These are phyloP conservation scores for Resseliella maxima DNA, from an alignment of 2,888 invertebrate genomes.

Conservation along the genomic window DNA sequence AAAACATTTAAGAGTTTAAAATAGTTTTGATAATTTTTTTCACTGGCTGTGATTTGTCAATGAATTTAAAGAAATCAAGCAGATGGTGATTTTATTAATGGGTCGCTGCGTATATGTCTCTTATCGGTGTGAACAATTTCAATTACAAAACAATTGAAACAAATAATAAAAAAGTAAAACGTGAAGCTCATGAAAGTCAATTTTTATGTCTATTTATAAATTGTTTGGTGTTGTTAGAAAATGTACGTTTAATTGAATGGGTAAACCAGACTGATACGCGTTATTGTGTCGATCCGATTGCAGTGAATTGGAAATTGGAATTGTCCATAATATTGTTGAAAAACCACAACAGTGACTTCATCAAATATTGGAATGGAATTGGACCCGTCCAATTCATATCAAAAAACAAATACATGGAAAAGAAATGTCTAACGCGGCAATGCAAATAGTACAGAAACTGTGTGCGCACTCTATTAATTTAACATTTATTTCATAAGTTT, in stretches of 20 bases:
- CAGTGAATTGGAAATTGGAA: not conserved
- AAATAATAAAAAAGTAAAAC: too few relatives aligned
- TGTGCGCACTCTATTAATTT: not conserved
- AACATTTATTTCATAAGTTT: conserved; percentile 25
- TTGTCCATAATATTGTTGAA: not conserved
- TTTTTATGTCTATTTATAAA: not conserved
- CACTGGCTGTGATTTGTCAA: not conserved
- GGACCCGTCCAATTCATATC: not conserved
- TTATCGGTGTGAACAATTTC: not conserved
- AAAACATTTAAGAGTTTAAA: not conserved
- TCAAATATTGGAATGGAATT: not conserved
- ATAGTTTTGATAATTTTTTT: not conserved
- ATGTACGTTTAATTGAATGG: not conserved
- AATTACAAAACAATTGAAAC: not conserved
- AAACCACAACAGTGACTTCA: not conserved
- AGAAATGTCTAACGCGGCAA: not conserved
- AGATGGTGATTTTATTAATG: conserved; percentile 2
- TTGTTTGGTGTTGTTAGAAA: not conserved
- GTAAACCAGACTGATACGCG: not conserved
- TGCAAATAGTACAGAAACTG: not conserved
- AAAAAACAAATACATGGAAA: not conserved
- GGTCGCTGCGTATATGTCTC: not conserved
- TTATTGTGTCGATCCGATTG: not conserved
- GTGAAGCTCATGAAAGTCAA: conserved; percentile 20
- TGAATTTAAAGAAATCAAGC: not conserved